Evolutionary conservation across 1,140 invertebrate genomes (phyloP).

Genomic region (Drosophila elegans): DNA sequence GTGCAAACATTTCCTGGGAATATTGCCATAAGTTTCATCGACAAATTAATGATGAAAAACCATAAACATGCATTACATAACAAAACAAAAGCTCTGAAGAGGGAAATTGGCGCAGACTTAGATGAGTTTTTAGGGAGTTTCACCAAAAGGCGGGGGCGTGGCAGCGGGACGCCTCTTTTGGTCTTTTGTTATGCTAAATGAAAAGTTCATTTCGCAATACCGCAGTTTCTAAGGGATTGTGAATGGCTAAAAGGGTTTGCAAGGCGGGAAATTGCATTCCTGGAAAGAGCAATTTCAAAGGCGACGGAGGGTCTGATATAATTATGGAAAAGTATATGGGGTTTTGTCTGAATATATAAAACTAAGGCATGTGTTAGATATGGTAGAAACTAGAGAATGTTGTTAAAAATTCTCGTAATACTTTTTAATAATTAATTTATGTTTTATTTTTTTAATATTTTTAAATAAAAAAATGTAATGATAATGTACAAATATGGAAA

Average conservation of each 20-base stretch:
- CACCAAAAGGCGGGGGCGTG: neutral
- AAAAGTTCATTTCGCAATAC: conserved; percentile 39
- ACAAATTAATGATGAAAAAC: conserved; percentile 80
- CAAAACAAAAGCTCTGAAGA: conserved; percentile 64
- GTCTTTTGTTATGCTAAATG: conserved; percentile 53
- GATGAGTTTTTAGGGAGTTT: conserved; percentile 10
- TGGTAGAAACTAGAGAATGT: too few species aligned
- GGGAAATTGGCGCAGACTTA: conserved; percentile 29
- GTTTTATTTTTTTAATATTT: too few species aligned
- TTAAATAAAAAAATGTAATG: too few species aligned
- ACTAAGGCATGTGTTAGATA: neutral
- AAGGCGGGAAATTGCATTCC: neutral
- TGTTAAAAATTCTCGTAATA: too few species aligned
- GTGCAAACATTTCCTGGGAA: conserved; percentile 76
- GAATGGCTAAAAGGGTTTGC: neutral
- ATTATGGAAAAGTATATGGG: neutral
- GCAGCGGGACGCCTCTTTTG: conserved; percentile 16
- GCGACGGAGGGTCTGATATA: neutral
- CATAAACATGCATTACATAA: conserved; percentile 81
- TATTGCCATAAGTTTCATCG: conserved; percentile 82
- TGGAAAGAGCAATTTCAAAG: neutral
- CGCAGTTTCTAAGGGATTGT: conserved; percentile 8
- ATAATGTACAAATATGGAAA: too few species aligned
- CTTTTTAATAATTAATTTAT: too few species aligned
- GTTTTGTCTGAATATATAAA: neutral